Conservation (phyloP, 2,113 vertebrate genomes). For the Grallaria varia region DNA sequence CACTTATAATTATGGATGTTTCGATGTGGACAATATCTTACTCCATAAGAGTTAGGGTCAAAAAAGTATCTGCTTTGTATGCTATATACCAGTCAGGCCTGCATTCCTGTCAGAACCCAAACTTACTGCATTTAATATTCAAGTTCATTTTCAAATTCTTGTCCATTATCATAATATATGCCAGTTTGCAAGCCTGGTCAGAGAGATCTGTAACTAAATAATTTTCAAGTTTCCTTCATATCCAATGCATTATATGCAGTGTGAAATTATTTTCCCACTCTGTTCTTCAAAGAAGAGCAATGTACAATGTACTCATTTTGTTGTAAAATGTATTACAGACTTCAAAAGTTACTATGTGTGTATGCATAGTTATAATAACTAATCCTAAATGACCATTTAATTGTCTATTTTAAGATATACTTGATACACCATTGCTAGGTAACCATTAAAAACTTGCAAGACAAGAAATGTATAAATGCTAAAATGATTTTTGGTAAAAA, state of each 20-base stretch:
- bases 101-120: conserved; percentile 73
- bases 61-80: conserved; percentile 55
- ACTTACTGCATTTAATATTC: conserved; percentile 78
- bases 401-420: conserved; percentile 43
- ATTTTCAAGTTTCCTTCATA: conserved; percentile 83
- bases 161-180: conserved; percentile 80
- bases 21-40: background rate
- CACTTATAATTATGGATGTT: background rate
- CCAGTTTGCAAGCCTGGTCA: conserved; percentile 80
- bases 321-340: conserved; percentile 45
- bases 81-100: conserved; percentile 10
- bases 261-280: conserved; percentile 80
- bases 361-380: conserved; percentile 29
- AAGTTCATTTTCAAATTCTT: conserved; percentile 81
- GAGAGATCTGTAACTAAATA: conserved; percentile 82
- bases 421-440: background rate
- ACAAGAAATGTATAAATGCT: background rate
- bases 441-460: conserved; percentile 19
- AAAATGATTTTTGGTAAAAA: background rate
- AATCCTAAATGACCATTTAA: conserved; percentile 61
- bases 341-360: conserved; percentile 42
- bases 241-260: conserved; percentile 80
- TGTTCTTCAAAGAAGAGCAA: conserved; percentile 58
- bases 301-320: conserved; percentile 51
- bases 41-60: conserved; percentile 45